Evolutionary conservation across 2,113 vertebrate species (phyloP).

Genomic region (Aspiorhynchus laticeps): DNA sequence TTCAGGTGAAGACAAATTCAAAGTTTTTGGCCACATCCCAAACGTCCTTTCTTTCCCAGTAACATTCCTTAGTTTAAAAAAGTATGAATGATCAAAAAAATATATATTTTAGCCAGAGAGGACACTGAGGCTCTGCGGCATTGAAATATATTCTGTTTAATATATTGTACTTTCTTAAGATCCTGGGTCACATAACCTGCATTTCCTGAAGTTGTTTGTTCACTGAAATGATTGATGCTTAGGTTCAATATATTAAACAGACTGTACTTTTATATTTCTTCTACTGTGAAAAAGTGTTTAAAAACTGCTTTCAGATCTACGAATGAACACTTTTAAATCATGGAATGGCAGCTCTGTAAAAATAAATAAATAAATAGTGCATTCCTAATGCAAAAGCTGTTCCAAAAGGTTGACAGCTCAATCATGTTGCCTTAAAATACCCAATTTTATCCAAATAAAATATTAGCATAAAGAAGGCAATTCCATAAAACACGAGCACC

Average conservation of each 20-base stretch:
- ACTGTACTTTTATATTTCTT: background rate
- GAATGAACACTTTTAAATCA: background rate
- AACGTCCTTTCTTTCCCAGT: background rate
- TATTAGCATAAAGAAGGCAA: too few relatives aligned
- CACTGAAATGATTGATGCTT: background rate
- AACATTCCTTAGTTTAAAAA: background rate
- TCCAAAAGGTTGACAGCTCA: background rate
- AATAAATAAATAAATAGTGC: too few relatives aligned
- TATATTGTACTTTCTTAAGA: background rate
- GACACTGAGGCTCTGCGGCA: background rate
- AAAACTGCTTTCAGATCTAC: too few relatives aligned
- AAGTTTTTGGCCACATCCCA: constrained; percentile 22
- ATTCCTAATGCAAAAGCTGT: background rate
- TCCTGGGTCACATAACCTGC: background rate
- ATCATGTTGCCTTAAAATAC: background rate
- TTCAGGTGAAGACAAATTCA: background rate
- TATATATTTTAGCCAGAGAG: background rate
- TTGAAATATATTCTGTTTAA: background rate
- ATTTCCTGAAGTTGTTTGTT: background rate
- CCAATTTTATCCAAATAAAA: too few relatives aligned
- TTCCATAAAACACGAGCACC: background rate
- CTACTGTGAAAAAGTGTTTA: background rate
- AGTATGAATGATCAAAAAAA: too few relatives aligned
- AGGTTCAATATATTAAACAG: background rate
- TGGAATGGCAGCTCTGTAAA: too few relatives aligned